Base-by-base conservation (phyloP, 2,888 invertebrate species). In the Lithophane leautieri region DNA sequence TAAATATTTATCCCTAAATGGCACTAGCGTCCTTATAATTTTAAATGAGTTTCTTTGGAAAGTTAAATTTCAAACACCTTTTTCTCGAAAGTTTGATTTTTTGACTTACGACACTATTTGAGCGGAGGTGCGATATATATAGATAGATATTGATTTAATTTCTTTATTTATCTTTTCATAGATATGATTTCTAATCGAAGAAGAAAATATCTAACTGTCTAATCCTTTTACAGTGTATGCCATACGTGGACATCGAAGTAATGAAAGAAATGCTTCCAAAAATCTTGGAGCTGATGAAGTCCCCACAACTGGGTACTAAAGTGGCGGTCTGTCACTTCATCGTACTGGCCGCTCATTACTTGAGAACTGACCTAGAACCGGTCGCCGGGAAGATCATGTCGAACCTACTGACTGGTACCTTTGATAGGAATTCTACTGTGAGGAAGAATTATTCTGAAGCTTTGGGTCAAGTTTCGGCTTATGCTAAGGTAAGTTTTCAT, bases 391-490 rank as follows among this genome's bases (percentile, higher is more conserved):
- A 97, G 90, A 96, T 97, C 63, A 94, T 97, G 92, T 92, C 94
- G 0, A 94, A 87, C 16, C 94, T 98, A 72, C 96, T 98, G 58
- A 97, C 97, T 85, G 98, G 99, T 0, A 96, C 99, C 28, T 97
- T 98, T 66, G 99, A 99, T 93, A 97, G 98, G 78, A 99, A 99
- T 91, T 96, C 97, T 0, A 98, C 98, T 0, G 97, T 99, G 0
- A 97, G 99, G 88, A 99, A 98, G 94, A 98, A 98, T 83, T 98
- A 98, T 92, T 98, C 99, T 0, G 97, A 97, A 73, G 98, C 98
- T 28, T 97, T 99, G 79, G 99, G 99, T 0, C 98, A 99, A 90
- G 97, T 99, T 9, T 98, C 98, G 14, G 97, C 98, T 25, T 97
- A 97, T 79, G 98, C 99, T 54, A 99, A 99, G 96, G 98, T 97